Conservation (phyloP, 2,797 vertebrate genomes). For the Anguilla marmorata region DNA sequence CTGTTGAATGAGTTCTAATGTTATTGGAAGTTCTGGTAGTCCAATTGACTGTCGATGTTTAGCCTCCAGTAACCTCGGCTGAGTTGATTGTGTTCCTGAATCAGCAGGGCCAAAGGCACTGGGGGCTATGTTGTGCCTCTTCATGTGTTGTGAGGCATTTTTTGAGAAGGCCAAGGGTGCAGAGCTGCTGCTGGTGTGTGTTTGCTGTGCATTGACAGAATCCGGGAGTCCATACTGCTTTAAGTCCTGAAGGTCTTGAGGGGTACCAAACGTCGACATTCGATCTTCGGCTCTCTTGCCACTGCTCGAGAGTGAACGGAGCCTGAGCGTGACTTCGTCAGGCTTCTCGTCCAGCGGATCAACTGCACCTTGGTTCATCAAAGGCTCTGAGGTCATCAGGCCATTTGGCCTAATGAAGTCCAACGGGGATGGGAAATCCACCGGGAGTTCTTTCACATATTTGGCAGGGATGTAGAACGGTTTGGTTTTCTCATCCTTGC, state of each 20-base stretch:
- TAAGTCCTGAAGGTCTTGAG: constrained; percentile 39
- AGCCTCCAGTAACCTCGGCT: background rate
- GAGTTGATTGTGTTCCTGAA: background rate
- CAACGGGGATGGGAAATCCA: background rate
- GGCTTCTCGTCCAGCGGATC: background rate
- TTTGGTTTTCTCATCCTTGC: constrained; percentile 75
- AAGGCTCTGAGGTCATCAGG: constrained; percentile 24
- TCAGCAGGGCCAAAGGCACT: constrained; percentile 31
- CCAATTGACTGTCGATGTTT: background rate
- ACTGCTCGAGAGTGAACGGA: background rate
- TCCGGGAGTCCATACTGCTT: constrained; percentile 24
- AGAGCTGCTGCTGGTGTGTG: background rate
- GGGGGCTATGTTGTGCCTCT: constrained; percentile 25
- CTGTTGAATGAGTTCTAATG: constrained; percentile 24
- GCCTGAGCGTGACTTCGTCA: background rate
- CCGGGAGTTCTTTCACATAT: constrained; percentile 81
- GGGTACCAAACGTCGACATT: constrained; percentile 62
- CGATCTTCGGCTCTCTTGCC: constrained; percentile 36
- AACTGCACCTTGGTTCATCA: background rate
- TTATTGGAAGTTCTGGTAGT: background rate
- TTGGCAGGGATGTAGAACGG: constrained; percentile 89
- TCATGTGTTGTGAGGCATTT: background rate
- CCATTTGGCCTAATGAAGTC: background rate
- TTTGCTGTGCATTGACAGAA: background rate
- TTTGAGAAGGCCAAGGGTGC: background rate